A percentile compares a stretch with the other conserved stretches of the same genome.
phyloP scores from a whole-genome alignment of 2,113 vertebrate species.

The Prietella phreatophila region DNA sequence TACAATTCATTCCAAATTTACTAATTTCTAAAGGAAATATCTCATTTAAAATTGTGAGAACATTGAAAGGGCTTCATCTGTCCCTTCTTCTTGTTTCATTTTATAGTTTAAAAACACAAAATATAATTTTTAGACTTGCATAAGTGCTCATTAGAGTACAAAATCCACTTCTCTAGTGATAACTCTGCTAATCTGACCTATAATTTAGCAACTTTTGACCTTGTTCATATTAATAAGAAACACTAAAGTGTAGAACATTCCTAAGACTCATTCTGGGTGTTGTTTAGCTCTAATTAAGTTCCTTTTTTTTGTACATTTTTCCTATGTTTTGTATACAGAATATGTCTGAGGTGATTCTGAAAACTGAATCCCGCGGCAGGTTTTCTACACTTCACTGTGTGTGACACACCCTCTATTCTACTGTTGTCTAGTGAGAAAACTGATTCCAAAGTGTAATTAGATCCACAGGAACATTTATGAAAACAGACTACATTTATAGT shows the following conservation, averaged over 20 bases:
- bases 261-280: neutral
- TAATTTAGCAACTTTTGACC: neutral
- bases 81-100: neutral
- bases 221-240: neutral
- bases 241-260: neutral
- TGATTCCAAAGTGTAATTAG: neutral
- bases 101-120: neutral
- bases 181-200: neutral
- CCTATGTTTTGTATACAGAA: neutral
- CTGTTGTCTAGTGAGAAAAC: neutral
- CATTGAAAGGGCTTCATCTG: neutral
- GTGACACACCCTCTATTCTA: neutral
- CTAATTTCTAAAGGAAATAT: neutral
- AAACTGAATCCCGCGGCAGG: neutral
- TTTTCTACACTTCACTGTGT: neutral
- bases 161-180: neutral
- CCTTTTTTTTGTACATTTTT: neutral
- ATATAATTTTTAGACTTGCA: neutral
- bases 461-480: no score
- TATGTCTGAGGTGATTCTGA: neutral
- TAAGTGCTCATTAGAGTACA: neutral
- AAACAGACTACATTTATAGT: no score
- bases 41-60: neutral
- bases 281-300: neutral
- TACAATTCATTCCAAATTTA: neutral